These are phyloP conservation scores for Tokudaia tokunoshimensis DNA, from an alignment of 2,797 vertebrate genomes.

Conservation along the genomic window DNA sequence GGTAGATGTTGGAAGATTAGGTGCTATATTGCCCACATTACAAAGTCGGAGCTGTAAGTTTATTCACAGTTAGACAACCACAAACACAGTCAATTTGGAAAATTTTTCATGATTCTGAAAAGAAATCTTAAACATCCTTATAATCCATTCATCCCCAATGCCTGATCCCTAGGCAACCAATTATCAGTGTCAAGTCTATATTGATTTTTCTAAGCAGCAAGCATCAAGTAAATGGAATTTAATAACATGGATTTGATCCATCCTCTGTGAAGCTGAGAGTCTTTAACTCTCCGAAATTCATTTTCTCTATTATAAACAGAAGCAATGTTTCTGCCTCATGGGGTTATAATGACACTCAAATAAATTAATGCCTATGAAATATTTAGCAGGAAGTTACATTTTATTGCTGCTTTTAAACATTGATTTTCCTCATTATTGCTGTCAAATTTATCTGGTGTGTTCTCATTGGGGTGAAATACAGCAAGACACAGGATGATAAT, in stretches of 20 bases:
- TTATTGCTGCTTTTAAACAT: constrained; percentile 60
- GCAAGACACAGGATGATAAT: neutral
- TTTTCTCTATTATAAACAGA: constrained; percentile 22
- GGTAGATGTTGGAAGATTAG: constrained; percentile 6
- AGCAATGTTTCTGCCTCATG: constrained; percentile 48
- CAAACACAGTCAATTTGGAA: constrained; percentile 33
- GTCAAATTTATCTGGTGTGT: neutral
- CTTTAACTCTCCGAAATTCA: constrained; percentile 31
- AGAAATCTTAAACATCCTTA: neutral
- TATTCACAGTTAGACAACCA: constrained; percentile 34
- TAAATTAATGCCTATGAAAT: constrained; percentile 36
- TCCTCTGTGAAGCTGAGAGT: neutral
- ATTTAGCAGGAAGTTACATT: neutral
- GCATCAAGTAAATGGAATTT: constrained; percentile 35
- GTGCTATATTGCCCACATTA: neutral
- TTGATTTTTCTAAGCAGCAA: constrained; percentile 55
- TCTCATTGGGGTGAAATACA: neutral
- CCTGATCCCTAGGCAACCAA: neutral
- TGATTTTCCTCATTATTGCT: constrained; percentile 44
- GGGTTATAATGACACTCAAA: constrained; percentile 37
- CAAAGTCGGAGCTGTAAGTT: constrained; percentile 46
- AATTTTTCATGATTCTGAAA: neutral
- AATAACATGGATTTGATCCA: constrained; percentile 3
- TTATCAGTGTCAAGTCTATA: constrained; percentile 32
- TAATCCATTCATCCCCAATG: neutral